A percentile compares a stretch with the other conserved stretches of the same genome.
These are phyloP conservation scores for Lysandra coridon DNA, from an alignment of 2,888 invertebrate genomes.

Conservation along the genomic window DNA sequence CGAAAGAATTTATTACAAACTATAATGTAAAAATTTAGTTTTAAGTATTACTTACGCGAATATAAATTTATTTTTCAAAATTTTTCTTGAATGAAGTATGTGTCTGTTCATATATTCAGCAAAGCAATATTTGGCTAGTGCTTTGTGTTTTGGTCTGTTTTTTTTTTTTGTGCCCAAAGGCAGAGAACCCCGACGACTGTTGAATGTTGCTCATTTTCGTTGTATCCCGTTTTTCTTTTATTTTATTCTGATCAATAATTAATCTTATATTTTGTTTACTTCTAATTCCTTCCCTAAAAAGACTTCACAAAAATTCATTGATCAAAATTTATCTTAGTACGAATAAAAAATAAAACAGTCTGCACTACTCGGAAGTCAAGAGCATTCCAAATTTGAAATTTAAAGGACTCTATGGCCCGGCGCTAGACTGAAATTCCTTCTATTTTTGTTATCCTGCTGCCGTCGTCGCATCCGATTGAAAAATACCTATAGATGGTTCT, in stretches of 20 bases:
- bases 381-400: conserved; percentile 25
- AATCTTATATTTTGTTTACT: background rate
- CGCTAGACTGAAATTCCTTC: conserved; percentile 22
- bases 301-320: background rate
- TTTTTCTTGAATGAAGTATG: no score
- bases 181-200: no score
- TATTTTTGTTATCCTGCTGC: conserved; percentile 31
- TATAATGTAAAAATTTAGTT: no score
- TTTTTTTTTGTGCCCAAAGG: no score
- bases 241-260: background rate
- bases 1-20: background rate
- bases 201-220: no score
- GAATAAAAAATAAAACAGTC: background rate
- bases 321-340: background rate
- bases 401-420: conserved; percentile 19
- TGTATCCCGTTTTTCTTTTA: no score
- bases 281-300: background rate
- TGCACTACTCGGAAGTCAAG: background rate
- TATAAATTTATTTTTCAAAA: no score
- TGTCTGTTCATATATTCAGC: no score
- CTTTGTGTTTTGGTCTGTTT: no score
- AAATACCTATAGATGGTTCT: background rate
- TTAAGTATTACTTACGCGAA: no score
- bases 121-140: no score
- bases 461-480: background rate